Conservation (phyloP, 2,113 vertebrate species). For the Nothocercus nigrocapillus region DNA sequence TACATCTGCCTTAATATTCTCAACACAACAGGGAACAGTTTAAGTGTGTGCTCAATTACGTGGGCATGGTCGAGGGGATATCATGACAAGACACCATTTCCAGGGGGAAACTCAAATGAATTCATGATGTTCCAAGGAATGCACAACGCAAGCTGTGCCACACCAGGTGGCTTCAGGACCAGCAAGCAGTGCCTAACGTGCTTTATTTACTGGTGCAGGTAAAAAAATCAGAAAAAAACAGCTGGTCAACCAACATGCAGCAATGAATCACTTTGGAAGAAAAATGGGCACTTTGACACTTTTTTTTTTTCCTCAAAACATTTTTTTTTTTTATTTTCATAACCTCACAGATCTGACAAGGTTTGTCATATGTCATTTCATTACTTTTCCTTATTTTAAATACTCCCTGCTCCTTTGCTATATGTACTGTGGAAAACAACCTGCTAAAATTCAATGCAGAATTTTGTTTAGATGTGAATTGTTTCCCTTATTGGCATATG, state of each 20-base stretch:
- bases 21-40: background rate
- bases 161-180: background rate
- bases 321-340: background rate
- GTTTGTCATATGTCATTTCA: background rate
- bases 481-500: background rate
- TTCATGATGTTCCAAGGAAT: background rate
- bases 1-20: background rate
- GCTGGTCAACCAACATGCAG: background rate
- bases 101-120: background rate
- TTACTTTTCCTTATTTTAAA: background rate
- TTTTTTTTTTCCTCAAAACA: background rate
- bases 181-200: background rate
- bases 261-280: background rate
- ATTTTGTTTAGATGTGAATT: conserved; percentile 1
- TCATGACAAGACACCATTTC: background rate
- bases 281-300: background rate
- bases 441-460: background rate
- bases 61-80: background rate
- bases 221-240: background rate
- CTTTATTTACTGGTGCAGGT: background rate
- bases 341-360: rapidly evolving
- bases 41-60: background rate
- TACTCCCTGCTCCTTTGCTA: background rate
- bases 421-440: background rate
- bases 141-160: background rate